Percentiles rank a stretch among this genome's conserved stretches.
These are phyloP conservation scores for Eurosta solidaginis DNA, from an alignment of 1,140 invertebrate species.

Conservation along the genomic window DNA sequence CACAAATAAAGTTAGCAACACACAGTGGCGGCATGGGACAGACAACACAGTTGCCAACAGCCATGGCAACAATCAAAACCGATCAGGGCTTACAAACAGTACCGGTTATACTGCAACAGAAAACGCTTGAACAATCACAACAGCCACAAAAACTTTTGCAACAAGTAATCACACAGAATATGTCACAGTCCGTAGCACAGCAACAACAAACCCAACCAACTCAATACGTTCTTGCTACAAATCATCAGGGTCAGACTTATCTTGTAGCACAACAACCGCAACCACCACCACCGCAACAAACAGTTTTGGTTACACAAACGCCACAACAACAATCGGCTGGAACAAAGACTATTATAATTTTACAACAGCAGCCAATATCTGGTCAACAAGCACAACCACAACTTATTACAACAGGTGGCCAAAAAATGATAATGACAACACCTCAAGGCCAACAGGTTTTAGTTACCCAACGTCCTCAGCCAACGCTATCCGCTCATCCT, in stretches of 20 bases:
- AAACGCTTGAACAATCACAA: constrained; percentile 45
- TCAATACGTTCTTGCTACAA: constrained; percentile 55
- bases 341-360: constrained; percentile 74
- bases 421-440: constrained; percentile 69
- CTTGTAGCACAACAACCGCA: constrained; percentile 63
- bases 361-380: constrained; percentile 66
- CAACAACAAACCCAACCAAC: constrained; percentile 40
- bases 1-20: constrained; percentile 37
- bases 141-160: constrained; percentile 41
- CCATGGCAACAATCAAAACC: constrained; percentile 59
- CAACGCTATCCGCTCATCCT: constrained; percentile 11
- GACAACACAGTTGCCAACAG: constrained; percentile 45
- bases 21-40: background rate
- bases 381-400: constrained; percentile 54
- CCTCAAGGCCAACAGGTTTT: constrained; percentile 70
- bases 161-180: constrained; percentile 33
- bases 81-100: constrained; percentile 60
- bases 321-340: constrained; percentile 63
- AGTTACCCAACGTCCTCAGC: constrained; percentile 62
- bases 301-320: constrained; percentile 56
- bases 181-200: constrained; percentile 31
- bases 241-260: constrained; percentile 62
- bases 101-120: constrained; percentile 61
- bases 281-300: constrained; percentile 49
- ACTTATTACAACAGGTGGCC: constrained; percentile 45